These are phyloP conservation scores for Cyrtorhinus lividipennis DNA, from an alignment of 1,140 invertebrate genomes.

Conservation along the genomic window DNA sequence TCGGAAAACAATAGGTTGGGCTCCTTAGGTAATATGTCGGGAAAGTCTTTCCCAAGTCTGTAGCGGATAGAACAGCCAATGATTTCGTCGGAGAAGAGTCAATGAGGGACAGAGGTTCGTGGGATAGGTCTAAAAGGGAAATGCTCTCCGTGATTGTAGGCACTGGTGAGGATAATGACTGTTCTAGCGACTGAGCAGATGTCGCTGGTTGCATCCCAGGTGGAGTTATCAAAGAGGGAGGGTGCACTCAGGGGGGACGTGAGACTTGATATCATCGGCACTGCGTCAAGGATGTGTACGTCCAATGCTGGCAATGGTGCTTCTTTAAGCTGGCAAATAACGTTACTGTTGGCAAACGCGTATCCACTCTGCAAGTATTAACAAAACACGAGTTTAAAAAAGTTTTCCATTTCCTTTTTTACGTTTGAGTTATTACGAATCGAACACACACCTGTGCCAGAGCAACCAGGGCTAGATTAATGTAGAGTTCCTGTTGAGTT, in stretches of 20 bases:
- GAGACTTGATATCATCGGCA: background rate
- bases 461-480: conserved; percentile 43
- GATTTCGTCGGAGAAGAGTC: conserved; percentile 4
- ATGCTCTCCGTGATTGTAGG: background rate
- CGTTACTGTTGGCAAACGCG: conserved; percentile 34
- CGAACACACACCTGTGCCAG: conserved; percentile 38
- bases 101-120: background rate
- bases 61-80: background rate
- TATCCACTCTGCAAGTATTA: conserved; percentile 37
- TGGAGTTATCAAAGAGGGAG: background rate
- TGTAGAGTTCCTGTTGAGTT: conserved; percentile 43
- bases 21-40: background rate
- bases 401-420: too few species aligned
- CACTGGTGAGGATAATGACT: background rate
- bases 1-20: background rate
- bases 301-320: conserved; percentile 39
- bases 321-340: conserved; percentile 36
- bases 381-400: too few species aligned
- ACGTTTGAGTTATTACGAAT: too few species aligned
- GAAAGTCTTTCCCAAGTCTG: background rate
- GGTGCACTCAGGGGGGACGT: background rate
- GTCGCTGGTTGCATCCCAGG: background rate
- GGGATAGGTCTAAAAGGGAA: background rate
- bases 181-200: background rate
- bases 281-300: background rate